phyloP scores from a whole-genome alignment of 37 sponge, comb jelly and placozoan genomes.

The Geodia barretti region DNA sequence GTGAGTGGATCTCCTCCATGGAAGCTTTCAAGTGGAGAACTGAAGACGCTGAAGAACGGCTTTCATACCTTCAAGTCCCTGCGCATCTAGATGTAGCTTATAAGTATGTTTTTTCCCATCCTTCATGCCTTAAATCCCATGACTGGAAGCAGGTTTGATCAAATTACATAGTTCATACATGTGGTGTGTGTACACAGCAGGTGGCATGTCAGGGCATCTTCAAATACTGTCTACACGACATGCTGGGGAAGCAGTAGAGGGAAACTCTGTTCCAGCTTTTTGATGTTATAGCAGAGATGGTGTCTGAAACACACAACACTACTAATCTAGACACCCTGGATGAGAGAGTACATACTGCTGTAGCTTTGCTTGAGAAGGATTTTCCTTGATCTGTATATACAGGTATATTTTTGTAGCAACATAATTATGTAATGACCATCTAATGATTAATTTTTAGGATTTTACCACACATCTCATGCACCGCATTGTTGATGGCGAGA shows the following conservation, averaged over 20 bases:
- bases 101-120: constrained; percentile 2
- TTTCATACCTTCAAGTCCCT: background rate
- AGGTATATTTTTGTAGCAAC: background rate
- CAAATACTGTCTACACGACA: constrained; percentile 16
- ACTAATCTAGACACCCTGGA: background rate
- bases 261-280: constrained; percentile 10
- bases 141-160: constrained; percentile 43
- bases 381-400: constrained; percentile 19
- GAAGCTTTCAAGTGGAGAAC: background rate
- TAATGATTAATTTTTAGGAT: too few species aligned
- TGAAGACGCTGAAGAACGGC: background rate
- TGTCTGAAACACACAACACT: background rate
- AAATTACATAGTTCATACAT: background rate
- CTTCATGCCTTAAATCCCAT: constrained; percentile 21
- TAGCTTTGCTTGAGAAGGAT: constrained; percentile 29
- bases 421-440: too few species aligned
- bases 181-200: background rate
- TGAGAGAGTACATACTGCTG: constrained; percentile 1
- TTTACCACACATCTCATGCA: too few species aligned
- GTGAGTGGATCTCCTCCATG: background rate
- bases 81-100: background rate
- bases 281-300: constrained; percentile 1
- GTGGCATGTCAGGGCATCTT: constrained; percentile 7
- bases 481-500: too few species aligned
- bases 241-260: constrained; percentile 17